phyloP scores from a whole-genome alignment of 2,113 vertebrate species.

The Ammodytes marinus region DNA sequence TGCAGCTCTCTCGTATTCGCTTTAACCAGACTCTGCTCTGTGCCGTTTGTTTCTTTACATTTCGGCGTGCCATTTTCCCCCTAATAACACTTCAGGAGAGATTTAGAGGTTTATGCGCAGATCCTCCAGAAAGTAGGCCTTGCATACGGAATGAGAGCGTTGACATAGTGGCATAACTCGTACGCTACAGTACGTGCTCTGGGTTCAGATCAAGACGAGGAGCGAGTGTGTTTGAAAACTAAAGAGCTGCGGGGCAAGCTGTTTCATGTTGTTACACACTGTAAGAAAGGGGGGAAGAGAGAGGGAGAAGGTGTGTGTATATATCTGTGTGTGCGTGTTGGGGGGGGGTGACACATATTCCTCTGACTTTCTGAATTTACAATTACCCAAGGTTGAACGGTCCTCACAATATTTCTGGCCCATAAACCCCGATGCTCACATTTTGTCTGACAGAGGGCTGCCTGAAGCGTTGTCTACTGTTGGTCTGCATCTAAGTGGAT shows the following conservation, averaged over 20 bases:
- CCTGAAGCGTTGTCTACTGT: slow-evolving; percentile 52
- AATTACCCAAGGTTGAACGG: slow-evolving; percentile 68
- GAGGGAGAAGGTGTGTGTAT: slow-evolving; percentile 50
- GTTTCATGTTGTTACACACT: slow-evolving; percentile 73
- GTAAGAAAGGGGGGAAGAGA: slow-evolving; percentile 48
- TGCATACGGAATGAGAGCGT: slow-evolving; percentile 69
- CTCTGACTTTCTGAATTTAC: slow-evolving; percentile 65
- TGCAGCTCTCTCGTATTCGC: slow-evolving; percentile 58
- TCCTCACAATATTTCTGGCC: slow-evolving; percentile 58
- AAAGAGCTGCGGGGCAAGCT: slow-evolving; percentile 72
- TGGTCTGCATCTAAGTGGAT: slow-evolving; percentile 23
- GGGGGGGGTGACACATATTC: slow-evolving; percentile 55
- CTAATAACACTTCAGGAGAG: slow-evolving; percentile 75
- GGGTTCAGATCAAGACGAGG: slow-evolving; percentile 70
- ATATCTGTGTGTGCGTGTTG: slow-evolving; percentile 17
- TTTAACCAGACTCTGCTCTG: slow-evolving; percentile 66
- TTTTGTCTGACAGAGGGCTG: slow-evolving; percentile 59
- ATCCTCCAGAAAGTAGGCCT: slow-evolving; percentile 56
- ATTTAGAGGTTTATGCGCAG: slow-evolving; percentile 71
- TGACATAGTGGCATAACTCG: slow-evolving; percentile 70
- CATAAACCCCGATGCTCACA: slow-evolving; percentile 45
- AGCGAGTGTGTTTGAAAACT: slow-evolving; percentile 66
- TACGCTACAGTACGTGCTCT: slow-evolving; percentile 62
- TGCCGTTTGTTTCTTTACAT: slow-evolving; percentile 77
- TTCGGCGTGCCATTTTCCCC: slow-evolving; percentile 27